These are phyloP conservation scores for Phaedon cochleariae DNA, from an alignment of 2,888 invertebrate species.

Conservation along the genomic window DNA sequence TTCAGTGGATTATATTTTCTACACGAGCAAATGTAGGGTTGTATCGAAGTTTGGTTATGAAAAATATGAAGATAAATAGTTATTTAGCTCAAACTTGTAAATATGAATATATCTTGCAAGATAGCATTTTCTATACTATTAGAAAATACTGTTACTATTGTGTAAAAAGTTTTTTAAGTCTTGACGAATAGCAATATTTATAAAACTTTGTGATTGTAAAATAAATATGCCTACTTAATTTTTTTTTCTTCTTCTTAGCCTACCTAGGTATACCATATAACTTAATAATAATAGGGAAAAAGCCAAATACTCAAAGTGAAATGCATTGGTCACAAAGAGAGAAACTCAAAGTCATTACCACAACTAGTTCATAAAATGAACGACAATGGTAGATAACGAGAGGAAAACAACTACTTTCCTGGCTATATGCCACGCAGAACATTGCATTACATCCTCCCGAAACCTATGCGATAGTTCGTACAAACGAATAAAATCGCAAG, in stretches of 20 bases:
- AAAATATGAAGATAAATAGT: conserved; percentile 29
- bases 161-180: conserved; percentile 61
- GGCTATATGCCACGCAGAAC: no score
- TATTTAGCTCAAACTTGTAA: conserved; percentile 60
- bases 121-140: conserved; percentile 59
- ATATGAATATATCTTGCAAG: conserved; percentile 58
- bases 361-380: no score
- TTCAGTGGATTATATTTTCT: conserved; percentile 35
- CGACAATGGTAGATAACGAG: no score
- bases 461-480: no score
- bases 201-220: conserved; percentile 63
- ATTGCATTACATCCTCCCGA: no score
- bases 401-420: no score
- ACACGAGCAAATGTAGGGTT: conserved; percentile 29
- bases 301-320: no score
- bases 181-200: conserved; percentile 63
- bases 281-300: no score
- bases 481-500: no score
- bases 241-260: conserved; percentile 19
- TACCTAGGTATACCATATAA: no score
- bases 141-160: conserved; percentile 61
- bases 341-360: no score
- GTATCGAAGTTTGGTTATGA: conserved; percentile 38
- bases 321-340: no score
- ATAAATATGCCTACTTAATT: conserved; percentile 54